Evolutionary conservation across 2,113 vertebrate species (phyloP).

Genomic region (Lethenteron reissneri): DNA sequence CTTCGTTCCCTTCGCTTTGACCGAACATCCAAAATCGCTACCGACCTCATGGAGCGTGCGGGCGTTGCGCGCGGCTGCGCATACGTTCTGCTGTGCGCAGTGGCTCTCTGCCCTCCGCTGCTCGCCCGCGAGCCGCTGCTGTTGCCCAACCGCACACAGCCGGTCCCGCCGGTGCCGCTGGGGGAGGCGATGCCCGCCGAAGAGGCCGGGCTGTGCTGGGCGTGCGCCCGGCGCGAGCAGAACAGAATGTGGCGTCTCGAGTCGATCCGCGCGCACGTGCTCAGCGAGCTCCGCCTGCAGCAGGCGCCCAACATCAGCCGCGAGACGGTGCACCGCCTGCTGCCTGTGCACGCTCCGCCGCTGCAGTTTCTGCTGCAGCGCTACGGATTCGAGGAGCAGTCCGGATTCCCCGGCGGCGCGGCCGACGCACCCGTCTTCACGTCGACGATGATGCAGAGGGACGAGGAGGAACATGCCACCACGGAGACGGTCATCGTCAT

Average conservation of each 20-base stretch:
- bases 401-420: constrained; percentile 39
- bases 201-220: constrained; percentile 31
- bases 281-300: constrained; percentile 90
- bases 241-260: constrained; percentile 73
- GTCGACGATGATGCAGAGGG: constrained; percentile 30
- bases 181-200: too few species aligned
- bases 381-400: constrained; percentile 84
- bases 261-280: constrained; percentile 90
- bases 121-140: too few species aligned
- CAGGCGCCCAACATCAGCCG: constrained; percentile 92
- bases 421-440: not conserved
- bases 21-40: too few species aligned
- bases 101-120: too few species aligned
- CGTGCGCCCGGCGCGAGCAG: constrained; percentile 73
- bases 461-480: constrained; percentile 77
- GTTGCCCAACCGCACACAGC: too few species aligned
- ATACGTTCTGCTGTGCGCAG: too few species aligned
- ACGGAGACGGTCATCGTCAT: constrained; percentile 85
- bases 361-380: constrained; percentile 87
- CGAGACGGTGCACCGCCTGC: constrained; percentile 65
- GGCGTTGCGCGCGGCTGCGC: too few species aligned
- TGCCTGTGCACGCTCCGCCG: constrained; percentile 67
- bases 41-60: too few species aligned
- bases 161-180: too few species aligned
- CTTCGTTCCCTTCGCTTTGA: too few species aligned